Percentiles rank a stretch among this genome's conserved stretches.
Evolutionary conservation across 2,797 vertebrate genomes (phyloP).

Genomic region (Perodicticus potto): DNA sequence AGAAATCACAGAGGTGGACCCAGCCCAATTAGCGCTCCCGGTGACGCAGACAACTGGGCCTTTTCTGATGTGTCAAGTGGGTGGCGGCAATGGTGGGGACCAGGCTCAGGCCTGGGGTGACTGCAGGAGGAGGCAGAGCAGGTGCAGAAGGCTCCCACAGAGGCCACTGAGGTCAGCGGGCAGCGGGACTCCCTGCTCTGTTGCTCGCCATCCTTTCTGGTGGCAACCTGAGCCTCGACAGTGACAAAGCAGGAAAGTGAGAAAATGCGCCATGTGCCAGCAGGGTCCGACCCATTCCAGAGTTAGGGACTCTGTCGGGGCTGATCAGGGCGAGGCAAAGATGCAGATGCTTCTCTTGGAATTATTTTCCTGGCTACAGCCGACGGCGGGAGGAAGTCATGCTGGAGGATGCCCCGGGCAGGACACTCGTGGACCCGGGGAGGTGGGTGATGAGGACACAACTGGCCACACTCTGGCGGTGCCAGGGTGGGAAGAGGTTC

Average conservation of each 20-base stretch:
- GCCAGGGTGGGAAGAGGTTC: not conserved
- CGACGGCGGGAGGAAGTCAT: not conserved
- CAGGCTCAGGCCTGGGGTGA: rapidly evolving
- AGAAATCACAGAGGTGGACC: rapidly evolving
- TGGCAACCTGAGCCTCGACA: rapidly evolving
- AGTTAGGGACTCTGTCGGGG: not conserved
- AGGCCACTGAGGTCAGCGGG: rapidly evolving
- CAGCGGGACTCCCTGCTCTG: rapidly evolving
- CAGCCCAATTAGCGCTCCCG: rapidly evolving
- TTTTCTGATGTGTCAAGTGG: not conserved
- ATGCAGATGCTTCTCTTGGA: not conserved
- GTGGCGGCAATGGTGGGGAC: rapidly evolving
- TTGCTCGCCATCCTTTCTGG: rapidly evolving
- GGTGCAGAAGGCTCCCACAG: not conserved
- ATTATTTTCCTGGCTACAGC: not conserved
- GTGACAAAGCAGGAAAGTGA: too few relatives aligned
- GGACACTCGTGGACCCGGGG: rapidly evolving
- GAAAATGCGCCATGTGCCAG: not conserved
- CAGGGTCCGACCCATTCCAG: not conserved
- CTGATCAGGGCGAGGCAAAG: too few relatives aligned
- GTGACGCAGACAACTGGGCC: too few relatives aligned
- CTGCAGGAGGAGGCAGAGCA: not conserved
- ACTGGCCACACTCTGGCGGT: too few relatives aligned
- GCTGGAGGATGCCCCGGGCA: not conserved
- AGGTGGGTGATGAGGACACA: rapidly evolving